Evolutionary conservation across 2,797 vertebrate species (phyloP).

Genomic region (Cossypha dichroa): DNA sequence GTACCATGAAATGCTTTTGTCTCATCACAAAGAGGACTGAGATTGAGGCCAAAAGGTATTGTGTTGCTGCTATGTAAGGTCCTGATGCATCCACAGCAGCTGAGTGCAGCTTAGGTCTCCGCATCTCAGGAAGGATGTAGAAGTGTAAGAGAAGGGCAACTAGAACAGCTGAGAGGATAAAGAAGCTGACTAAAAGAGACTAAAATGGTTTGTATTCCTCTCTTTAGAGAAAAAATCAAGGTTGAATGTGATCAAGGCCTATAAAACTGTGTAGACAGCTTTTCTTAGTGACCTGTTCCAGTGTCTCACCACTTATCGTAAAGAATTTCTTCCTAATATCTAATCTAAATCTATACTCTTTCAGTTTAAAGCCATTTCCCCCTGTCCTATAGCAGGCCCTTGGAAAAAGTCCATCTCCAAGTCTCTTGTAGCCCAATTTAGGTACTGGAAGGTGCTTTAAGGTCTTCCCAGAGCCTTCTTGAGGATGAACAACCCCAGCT

Average conservation of each 20-base stretch:
- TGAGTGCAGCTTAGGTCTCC: not conserved
- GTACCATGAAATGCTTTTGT: not conserved
- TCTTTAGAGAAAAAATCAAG: not conserved
- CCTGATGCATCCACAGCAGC: not conserved
- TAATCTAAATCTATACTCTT: not conserved
- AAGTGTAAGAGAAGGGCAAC: not conserved
- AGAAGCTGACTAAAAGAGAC: not conserved
- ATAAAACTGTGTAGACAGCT: not conserved
- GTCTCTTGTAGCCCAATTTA: not conserved
- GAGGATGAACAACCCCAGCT: not conserved
- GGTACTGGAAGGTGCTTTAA: not conserved
- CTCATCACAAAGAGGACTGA: not conserved
- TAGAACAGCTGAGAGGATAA: not conserved
- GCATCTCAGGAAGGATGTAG: not conserved
- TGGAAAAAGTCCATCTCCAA: rapidly evolving
- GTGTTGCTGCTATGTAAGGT: not conserved
- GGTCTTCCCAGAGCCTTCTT: not conserved
- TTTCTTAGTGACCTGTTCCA: not conserved
- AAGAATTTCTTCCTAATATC: not conserved
- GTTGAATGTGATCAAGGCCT: not conserved
- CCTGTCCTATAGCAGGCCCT: not conserved
- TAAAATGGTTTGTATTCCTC: not conserved
- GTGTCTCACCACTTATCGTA: not conserved
- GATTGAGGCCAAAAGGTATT: not conserved
- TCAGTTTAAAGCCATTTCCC: not conserved